Evolutionary conservation across 30 jellyfish, hydroid and myxozoan genomes (phyloP).

Genomic region (Aurelia aurita complex sp. Pacific): DNA sequence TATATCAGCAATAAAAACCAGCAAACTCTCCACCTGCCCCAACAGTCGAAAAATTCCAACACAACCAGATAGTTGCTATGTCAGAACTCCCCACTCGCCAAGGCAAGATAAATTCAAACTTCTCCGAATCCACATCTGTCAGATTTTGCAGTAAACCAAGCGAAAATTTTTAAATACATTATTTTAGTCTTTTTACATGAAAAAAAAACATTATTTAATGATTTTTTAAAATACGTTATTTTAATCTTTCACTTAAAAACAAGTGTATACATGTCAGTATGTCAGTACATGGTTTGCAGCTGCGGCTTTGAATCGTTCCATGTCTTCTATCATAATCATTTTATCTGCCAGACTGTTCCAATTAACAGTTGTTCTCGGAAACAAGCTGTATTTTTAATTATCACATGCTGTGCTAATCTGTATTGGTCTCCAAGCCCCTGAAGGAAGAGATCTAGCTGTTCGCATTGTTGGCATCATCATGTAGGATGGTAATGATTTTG

Average conservation of each 20-base stretch:
- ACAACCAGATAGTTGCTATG: background rate
- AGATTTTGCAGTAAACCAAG: no score
- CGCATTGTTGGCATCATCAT: constrained; percentile 20
- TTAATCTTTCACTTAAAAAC: background rate
- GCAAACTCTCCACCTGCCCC: background rate
- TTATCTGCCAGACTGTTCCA: background rate
- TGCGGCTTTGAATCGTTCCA: constrained; percentile 3
- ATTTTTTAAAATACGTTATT: background rate
- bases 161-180: no score
- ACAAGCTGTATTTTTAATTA: no score
- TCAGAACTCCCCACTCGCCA: constrained; percentile 3
- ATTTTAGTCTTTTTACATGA: no score
- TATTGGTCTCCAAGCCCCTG: constrained; percentile 5
- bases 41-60: background rate
- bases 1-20: background rate
- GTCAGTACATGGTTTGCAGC: background rate
- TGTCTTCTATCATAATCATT: background rate
- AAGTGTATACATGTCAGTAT: background rate
- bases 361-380: background rate
- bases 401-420: background rate
- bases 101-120: background rate
- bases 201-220: background rate
- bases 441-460: background rate
- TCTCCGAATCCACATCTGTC: no score
- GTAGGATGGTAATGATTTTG: constrained; percentile 4